Percentiles rank a stretch among this genome's conserved stretches.
Evolutionary conservation across 2,888 invertebrate genomes (phyloP).

Genomic region (Platycnemis pennipes): DNA sequence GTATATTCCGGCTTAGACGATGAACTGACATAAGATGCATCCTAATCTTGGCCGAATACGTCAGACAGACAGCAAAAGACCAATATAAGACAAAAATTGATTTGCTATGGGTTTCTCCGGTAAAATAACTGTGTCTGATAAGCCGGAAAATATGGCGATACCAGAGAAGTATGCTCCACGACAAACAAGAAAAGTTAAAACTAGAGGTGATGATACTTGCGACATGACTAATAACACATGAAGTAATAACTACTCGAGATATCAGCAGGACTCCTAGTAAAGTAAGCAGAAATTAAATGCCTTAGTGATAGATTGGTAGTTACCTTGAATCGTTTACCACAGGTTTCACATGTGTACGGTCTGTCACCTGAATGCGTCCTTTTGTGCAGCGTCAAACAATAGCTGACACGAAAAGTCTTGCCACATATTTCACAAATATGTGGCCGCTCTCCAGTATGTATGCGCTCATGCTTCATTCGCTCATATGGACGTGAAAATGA

Average conservation of each 20-base stretch:
- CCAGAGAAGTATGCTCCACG: no score
- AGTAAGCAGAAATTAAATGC: slow-evolving; percentile 75
- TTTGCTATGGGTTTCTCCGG: no score
- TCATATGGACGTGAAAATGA: slow-evolving; percentile 88
- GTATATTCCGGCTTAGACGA: no score
- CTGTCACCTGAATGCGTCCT: slow-evolving; percentile 89
- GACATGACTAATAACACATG: no score
- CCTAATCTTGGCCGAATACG: no score
- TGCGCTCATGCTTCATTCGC: slow-evolving; percentile 91
- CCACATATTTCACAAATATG: slow-evolving; percentile 90
- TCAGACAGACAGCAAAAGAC: no score
- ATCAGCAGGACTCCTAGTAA: background rate
- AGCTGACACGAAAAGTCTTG: slow-evolving; percentile 89
- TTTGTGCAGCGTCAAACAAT: slow-evolving; percentile 89
- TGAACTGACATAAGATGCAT: no score
- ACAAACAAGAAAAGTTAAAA: no score
- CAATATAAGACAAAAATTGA: no score
- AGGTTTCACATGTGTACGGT: slow-evolving; percentile 88
- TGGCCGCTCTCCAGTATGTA: slow-evolving; percentile 91
- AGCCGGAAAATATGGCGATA: no score
- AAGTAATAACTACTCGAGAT: background rate
- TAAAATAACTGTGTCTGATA: no score
- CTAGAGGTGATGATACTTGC: no score
- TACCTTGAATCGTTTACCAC: slow-evolving; percentile 80
- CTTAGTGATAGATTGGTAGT: slow-evolving; percentile 62